phyloP scores from a whole-genome alignment of 1,140 invertebrate genomes.

The Hydropsyche tenuis region DNA sequence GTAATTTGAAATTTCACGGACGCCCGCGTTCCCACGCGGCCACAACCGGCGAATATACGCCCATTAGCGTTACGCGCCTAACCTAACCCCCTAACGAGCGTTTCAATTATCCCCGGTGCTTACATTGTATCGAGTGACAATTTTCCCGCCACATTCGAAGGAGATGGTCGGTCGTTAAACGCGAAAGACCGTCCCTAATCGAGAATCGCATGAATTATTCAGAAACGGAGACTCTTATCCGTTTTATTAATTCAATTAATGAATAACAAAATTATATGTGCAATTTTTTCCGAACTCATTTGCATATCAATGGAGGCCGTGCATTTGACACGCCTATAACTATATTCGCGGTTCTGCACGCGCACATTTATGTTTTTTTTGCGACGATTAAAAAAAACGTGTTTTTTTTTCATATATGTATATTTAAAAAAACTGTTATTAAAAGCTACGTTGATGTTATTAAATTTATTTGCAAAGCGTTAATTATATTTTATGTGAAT shows the following conservation, averaged over 20 bases:
- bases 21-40: neutral
- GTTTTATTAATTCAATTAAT: constrained; percentile 19
- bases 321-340: constrained; percentile 1
- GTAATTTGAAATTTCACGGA: constrained; percentile 27
- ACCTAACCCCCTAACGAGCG: too few species aligned
- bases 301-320: constrained; percentile 22
- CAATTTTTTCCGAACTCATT: neutral
- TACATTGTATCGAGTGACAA: too few species aligned
- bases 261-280: constrained; percentile 24
- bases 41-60: neutral
- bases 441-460: too few species aligned
- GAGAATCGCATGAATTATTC: constrained; percentile 12
- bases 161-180: too few species aligned
- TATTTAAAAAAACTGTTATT: too few species aligned
- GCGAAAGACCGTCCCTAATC: constrained; percentile 2
- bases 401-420: too few species aligned
- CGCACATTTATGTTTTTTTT: too few species aligned
- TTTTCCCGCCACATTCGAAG: too few species aligned
- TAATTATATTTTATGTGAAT: too few species aligned
- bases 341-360: neutral
- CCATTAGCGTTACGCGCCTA: neutral
- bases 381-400: too few species aligned
- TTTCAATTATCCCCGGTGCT: too few species aligned
- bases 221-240: constrained; percentile 6
- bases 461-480: too few species aligned